Percentiles rank a stretch among this genome's conserved stretches.
These are phyloP conservation scores for Meiosimyza platycephala DNA, from an alignment of 2,888 invertebrate species.

Conservation along the genomic window DNA sequence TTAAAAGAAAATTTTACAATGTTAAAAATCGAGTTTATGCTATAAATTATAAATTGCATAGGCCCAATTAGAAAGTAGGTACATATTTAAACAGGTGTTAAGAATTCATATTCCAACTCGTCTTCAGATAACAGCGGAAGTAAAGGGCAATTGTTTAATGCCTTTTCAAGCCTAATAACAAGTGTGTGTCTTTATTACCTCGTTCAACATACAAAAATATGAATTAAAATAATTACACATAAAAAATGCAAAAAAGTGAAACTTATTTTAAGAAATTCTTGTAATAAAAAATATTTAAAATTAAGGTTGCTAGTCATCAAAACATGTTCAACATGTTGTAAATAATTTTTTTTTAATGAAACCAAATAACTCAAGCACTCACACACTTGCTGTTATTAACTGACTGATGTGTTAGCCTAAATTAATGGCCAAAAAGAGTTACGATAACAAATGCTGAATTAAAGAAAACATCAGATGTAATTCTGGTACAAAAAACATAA, in stretches of 20 bases:
- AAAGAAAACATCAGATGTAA: not conserved
- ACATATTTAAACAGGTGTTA: no score
- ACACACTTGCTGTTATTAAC: not conserved
- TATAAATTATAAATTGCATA: no score
- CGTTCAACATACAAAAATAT: not conserved
- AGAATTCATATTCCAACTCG: no score
- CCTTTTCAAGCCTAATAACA: no score
- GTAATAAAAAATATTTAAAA: no score
- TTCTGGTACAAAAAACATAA: no score
- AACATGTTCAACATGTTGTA: constrained; percentile 5
- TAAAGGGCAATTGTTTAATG: no score
- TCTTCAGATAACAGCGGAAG: no score
- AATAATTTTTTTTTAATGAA: not conserved
- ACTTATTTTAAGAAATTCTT: not conserved
- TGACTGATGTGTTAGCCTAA: not conserved
- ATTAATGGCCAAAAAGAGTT: not conserved
- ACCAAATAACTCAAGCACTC: not conserved
- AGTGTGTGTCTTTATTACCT: not conserved
- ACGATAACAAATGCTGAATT: not conserved
- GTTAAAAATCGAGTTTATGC: no score
- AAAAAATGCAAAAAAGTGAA: constrained; percentile 14
- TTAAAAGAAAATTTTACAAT: no score
- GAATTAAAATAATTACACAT: no score
- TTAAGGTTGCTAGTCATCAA: not conserved
- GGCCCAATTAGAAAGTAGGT: no score